Evolutionary conservation across 1,140 invertebrate genomes (phyloP).

Genomic region (Drosophila sproati): DNA sequence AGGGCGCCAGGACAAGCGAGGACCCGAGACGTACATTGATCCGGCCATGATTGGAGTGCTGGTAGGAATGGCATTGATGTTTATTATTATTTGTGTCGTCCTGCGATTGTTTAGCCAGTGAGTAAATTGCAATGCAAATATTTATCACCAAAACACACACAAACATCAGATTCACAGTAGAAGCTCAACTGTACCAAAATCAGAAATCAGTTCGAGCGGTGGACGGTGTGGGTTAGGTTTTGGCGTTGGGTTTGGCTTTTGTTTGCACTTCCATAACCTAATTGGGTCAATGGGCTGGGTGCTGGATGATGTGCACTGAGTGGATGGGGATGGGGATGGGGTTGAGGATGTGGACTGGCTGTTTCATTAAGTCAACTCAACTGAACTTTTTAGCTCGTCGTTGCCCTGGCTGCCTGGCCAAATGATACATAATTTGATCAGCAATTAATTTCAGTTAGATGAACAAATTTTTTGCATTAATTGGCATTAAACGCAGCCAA

Average conservation of each 20-base stretch:
- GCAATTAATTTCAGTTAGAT: slow-evolving; percentile 75
- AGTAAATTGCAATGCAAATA: slow-evolving; percentile 85
- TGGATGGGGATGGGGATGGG: not conserved
- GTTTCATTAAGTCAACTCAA: slow-evolving; percentile 38
- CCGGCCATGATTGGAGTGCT: slow-evolving; percentile 96
- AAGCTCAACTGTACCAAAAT: not conserved
- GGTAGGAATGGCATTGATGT: slow-evolving; percentile 96
- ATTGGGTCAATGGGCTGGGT: slow-evolving; percentile 41
- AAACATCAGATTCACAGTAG: not conserved
- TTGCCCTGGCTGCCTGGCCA: slow-evolving; percentile 27
- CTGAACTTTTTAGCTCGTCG: not conserved
- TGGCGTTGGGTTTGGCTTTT: too few relatives aligned
- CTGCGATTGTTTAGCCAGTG: slow-evolving; percentile 96
- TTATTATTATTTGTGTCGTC: slow-evolving; percentile 96
- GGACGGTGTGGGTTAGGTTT: not conserved
- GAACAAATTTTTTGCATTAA: slow-evolving; percentile 67
- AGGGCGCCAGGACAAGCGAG: slow-evolving; percentile 77
- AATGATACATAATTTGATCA: slow-evolving; percentile 64
- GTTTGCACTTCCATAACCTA: slow-evolving; percentile 13
- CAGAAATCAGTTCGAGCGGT: not conserved
- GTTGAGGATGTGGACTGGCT: not conserved
- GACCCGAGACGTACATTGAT: slow-evolving; percentile 88
- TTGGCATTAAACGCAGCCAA: slow-evolving; percentile 54
- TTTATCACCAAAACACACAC: slow-evolving; percentile 43
- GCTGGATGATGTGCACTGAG: not conserved